phyloP scores from a whole-genome alignment of 2,888 invertebrate species.

The Cancer borealis region DNA sequence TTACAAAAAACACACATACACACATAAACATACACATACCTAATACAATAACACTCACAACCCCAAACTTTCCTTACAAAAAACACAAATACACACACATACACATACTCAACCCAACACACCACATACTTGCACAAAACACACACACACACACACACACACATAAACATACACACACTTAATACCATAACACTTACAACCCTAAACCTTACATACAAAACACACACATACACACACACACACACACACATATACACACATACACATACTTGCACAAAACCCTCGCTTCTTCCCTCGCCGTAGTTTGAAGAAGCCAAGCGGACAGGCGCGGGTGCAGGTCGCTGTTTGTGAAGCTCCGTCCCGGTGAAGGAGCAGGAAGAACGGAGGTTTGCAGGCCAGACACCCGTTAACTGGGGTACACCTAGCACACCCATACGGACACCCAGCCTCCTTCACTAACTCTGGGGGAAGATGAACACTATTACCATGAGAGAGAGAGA shows the following conservation, averaged over 20 bases:
- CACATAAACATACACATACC: no score
- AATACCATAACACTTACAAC: no score
- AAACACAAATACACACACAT: neutral
- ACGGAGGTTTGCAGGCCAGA: slow-evolving; percentile 71
- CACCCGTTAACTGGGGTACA: slow-evolving; percentile 73
- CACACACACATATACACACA: neutral
- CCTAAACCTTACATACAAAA: no score
- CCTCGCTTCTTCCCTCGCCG: slow-evolving; percentile 57
- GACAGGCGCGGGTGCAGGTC: slow-evolving; percentile 66
- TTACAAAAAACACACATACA: neutral
- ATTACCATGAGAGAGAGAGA: neutral
- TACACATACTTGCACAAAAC: slow-evolving; percentile 69
- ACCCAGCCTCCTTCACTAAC: slow-evolving; percentile 53
- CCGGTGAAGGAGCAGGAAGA: slow-evolving; percentile 63
- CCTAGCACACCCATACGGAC: slow-evolving; percentile 61
- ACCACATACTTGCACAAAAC: slow-evolving; percentile 67
- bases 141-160: slow-evolving; percentile 39
- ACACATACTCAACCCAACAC: neutral
- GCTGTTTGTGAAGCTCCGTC: slow-evolving; percentile 64
- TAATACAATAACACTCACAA: no score
- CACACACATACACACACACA: neutral
- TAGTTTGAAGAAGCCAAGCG: slow-evolving; percentile 72
- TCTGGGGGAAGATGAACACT: neutral
- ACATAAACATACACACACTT: no score
- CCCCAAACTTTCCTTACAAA: no score